phyloP scores from a whole-genome alignment of 2,888 invertebrate genomes.

The Mylabris sibirica region DNA sequence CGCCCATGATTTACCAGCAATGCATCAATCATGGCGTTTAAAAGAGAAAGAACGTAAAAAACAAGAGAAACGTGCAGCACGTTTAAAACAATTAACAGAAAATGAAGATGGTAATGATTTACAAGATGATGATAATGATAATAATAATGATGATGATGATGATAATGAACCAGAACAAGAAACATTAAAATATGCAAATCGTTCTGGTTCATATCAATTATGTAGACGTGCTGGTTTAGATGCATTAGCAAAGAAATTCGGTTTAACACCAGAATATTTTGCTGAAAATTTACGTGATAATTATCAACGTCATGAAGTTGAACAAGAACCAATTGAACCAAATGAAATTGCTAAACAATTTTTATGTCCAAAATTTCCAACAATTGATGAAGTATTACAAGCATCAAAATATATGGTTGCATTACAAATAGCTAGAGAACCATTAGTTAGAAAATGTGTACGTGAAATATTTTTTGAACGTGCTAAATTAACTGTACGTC shows the following conservation, averaged over 20 bases:
- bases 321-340: constrained; percentile 88
- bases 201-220: constrained; percentile 88
- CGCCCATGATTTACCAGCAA: constrained; percentile 80
- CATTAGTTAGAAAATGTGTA: constrained; percentile 83
- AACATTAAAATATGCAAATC: constrained; percentile 82
- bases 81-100: constrained; percentile 64
- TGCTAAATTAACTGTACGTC: constrained; percentile 80
- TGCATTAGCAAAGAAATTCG: constrained; percentile 86
- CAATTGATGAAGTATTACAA: constrained; percentile 83
- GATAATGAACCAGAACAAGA: constrained; percentile 68
- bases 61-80: constrained; percentile 62
- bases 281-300: constrained; percentile 96
- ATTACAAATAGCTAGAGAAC: constrained; percentile 91
- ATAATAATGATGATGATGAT: constrained; percentile 63
- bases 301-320: constrained; percentile 94
- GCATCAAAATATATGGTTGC: constrained; percentile 96
- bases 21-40: constrained; percentile 77
- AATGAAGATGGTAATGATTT: constrained; percentile 73
- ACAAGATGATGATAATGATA: constrained; percentile 61
- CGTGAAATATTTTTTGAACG: constrained; percentile 88
- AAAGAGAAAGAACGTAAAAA: constrained; percentile 72
- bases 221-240: constrained; percentile 86
- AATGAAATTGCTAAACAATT: constrained; percentile 82
- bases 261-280: constrained; percentile 91
- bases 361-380: constrained; percentile 71